These are phyloP conservation scores for Pedicia rivosa DNA, from an alignment of 2,888 invertebrate species.

Conservation along the genomic window DNA sequence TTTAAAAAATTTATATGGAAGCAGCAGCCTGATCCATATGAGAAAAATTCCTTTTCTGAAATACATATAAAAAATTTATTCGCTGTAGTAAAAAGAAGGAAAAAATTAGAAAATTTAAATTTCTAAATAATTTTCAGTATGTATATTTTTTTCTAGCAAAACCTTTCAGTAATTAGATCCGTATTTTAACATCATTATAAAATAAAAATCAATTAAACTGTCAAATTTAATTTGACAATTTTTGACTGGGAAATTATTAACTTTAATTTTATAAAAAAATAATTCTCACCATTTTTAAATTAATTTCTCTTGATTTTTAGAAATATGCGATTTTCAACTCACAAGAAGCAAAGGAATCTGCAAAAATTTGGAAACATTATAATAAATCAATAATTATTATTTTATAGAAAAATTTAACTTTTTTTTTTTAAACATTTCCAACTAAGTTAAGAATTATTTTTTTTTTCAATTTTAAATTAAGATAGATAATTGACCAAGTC, in stretches of 20 bases:
- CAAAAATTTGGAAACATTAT: neutral
- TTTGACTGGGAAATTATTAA: too few species aligned
- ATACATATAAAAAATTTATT: neutral
- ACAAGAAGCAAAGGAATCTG: neutral
- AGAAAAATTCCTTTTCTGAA: too few species aligned
- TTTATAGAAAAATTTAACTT: neutral
- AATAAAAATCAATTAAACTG: neutral
- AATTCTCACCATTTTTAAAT: neutral
- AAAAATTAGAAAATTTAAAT: neutral
- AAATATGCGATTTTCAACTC: neutral
- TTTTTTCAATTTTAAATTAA: neutral
- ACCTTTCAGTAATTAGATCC: conserved; percentile 18
- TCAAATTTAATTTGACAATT: too few species aligned
- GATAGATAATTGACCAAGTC: too few species aligned
- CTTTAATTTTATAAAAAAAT: neutral
- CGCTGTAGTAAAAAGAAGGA: neutral
- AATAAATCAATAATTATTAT: neutral
- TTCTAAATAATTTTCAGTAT: conserved; percentile 5
- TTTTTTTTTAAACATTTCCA: neutral
- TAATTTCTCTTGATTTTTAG: neutral
- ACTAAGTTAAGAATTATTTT: neutral
- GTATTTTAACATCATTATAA: conserved; percentile 12
- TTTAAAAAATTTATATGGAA: too few species aligned
- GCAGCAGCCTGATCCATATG: too few species aligned
- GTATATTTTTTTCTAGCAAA: too few species aligned